phyloP scores from a whole-genome alignment of 2,888 invertebrate genomes.

The Acanthococcus lagerstroemiae region DNA sequence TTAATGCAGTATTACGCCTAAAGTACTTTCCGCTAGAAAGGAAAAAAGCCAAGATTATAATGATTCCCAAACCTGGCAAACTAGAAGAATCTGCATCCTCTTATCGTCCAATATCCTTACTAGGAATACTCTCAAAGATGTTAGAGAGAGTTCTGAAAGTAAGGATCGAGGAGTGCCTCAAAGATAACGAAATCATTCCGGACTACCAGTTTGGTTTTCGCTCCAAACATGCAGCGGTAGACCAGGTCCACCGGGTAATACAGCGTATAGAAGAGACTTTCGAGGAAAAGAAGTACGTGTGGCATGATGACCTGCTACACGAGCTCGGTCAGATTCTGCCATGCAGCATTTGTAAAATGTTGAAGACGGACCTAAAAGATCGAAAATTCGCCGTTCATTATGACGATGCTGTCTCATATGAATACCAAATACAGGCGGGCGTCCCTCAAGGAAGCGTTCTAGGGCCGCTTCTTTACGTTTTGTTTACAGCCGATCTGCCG shows the following conservation, averaged over 20 bases:
- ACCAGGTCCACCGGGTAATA: neutral
- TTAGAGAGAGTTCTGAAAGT: neutral
- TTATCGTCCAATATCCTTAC: neutral
- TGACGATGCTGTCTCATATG: neutral
- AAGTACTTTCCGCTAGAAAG: neutral
- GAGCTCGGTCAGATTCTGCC: neutral
- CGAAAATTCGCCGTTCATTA: neutral
- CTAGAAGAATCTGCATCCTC: neutral
- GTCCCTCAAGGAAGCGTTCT: neutral
- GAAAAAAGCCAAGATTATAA: neutral
- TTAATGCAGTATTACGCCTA: neutral
- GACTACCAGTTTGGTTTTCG: slow-evolving; percentile 1
- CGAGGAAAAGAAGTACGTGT: neutral
- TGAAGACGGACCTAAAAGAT: neutral
- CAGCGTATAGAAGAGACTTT: neutral
- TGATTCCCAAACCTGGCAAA: neutral
- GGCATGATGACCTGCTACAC: neutral
- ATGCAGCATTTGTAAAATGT: neutral
- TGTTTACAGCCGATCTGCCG: neutral
- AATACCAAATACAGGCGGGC: neutral
- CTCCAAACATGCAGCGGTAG: neutral
- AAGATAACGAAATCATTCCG: neutral
- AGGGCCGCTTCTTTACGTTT: neutral
- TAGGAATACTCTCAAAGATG: neutral
- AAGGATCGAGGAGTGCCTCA: neutral